Evolutionary conservation across 2,888 invertebrate species (phyloP).

Genomic region (Leptinotarsa peninsularis): DNA sequence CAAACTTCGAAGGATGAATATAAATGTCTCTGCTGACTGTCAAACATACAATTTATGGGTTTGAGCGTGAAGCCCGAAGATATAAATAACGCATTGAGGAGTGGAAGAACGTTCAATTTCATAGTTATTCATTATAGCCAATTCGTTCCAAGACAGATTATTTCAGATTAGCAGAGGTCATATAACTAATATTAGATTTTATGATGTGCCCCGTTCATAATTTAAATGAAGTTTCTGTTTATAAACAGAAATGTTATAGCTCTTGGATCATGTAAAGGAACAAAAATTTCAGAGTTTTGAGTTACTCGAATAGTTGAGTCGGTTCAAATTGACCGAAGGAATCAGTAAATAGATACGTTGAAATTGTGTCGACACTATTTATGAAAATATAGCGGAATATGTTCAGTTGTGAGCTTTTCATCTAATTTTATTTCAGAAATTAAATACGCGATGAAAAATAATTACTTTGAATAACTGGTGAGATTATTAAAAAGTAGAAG

Average conservation of each 20-base stretch:
- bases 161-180: conserved; percentile 38
- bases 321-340: background rate
- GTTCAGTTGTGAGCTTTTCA: no score
- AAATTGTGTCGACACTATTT: no score
- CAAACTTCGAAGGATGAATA: conserved; percentile 11
- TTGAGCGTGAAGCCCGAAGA: conserved; percentile 4
- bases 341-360: no score
- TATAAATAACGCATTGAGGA: conserved; percentile 17
- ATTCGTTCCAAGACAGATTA: conserved; percentile 41
- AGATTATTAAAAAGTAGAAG: no score
- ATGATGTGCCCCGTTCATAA: conserved; percentile 39
- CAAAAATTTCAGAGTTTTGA: background rate
- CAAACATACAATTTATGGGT: conserved; percentile 13
- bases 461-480: no score
- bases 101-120: conserved; percentile 23
- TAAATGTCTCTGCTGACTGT: conserved; percentile 10
- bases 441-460: no score
- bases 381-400: no score
- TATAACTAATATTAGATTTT: conserved; percentile 39
- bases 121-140: conserved; percentile 34
- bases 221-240: conserved; percentile 39
- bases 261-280: background rate
- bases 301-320: background rate
- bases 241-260: conserved; percentile 4
- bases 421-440: no score